phyloP scores from a whole-genome alignment of 1,140 invertebrate genomes.

The Semibalanus balanoides region DNA sequence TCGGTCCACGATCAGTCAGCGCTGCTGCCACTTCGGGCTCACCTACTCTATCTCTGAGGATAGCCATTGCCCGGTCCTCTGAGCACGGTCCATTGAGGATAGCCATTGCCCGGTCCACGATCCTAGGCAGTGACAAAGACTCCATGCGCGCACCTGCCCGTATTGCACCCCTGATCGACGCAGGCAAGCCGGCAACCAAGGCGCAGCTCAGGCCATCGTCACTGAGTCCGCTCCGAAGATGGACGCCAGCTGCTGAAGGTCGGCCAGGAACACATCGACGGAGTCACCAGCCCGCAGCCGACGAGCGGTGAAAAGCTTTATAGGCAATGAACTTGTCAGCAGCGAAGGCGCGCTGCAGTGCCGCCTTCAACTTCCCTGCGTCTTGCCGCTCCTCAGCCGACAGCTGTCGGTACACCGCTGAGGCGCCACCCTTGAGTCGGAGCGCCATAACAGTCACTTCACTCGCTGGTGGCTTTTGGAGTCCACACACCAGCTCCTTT shows the following conservation, averaged over 20 bases:
- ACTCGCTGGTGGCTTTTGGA: no score
- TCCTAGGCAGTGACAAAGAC: background rate
- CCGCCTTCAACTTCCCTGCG: slow-evolving; percentile 4
- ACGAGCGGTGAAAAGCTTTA: background rate
- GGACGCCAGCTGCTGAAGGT: slow-evolving; percentile 1
- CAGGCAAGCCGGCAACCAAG: slow-evolving; percentile 5
- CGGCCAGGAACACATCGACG: background rate
- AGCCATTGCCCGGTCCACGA: no score
- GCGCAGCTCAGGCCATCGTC: slow-evolving; percentile 7
- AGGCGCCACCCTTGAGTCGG: no score
- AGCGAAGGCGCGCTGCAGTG: slow-evolving; percentile 7
- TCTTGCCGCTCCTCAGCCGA: background rate
- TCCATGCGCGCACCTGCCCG: slow-evolving; percentile 7
- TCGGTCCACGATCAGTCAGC: background rate
- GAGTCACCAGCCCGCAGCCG: slow-evolving; percentile 7
- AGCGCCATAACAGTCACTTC: no score
- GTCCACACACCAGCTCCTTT: no score
- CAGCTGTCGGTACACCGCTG: slow-evolving; percentile 10
- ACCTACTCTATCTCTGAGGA: background rate
- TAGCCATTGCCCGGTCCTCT: background rate
- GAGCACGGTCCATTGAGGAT: no score
- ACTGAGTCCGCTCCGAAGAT: slow-evolving; percentile 4
- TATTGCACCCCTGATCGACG: background rate
- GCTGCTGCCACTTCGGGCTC: no score
- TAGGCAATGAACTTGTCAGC: slow-evolving; percentile 5